phyloP scores from a whole-genome alignment of 1,140 invertebrate genomes.

The Heliconius melpomene region DNA sequence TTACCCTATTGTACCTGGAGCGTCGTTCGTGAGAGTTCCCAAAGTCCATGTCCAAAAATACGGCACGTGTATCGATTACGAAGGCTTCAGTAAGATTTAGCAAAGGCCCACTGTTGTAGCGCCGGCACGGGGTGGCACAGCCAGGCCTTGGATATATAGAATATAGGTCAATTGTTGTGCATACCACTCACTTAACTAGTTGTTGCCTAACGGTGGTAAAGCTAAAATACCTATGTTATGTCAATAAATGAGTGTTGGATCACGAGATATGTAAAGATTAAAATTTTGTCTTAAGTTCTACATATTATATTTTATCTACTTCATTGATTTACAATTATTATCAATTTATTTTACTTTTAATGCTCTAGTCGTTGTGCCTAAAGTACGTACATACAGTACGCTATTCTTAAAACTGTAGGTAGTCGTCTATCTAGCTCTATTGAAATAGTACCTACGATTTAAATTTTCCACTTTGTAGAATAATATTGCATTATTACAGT shows the following conservation, averaged over 20 bases:
- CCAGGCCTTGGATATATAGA: constrained; percentile 26
- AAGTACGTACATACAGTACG: background rate
- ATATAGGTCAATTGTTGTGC: constrained; percentile 62
- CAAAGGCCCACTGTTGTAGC: constrained; percentile 32
- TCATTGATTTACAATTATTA: no score
- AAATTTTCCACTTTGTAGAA: no score
- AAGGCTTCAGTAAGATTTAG: constrained; percentile 48
- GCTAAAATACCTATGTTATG: no score
- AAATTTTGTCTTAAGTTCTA: no score
- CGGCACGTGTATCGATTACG: constrained; percentile 57
- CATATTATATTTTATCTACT: no score
- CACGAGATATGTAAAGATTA: no score
- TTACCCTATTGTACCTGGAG: constrained; percentile 72
- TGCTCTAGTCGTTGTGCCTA: background rate
- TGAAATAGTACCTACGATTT: background rate
- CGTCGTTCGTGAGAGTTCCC: constrained; percentile 63
- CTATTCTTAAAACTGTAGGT: background rate
- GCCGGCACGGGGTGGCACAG: constrained; percentile 54
- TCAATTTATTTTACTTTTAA: no score
- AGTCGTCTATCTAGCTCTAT: background rate
- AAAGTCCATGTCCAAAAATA: constrained; percentile 55
- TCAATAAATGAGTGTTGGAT: no score
- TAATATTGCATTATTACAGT: no score
- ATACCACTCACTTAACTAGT: background rate
- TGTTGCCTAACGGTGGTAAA: no score